A percentile compares a stretch with the other conserved stretches of the same genome.
These are phyloP conservation scores for Watsonalla binaria DNA, from an alignment of 2,888 invertebrate genomes.

Conservation along the genomic window DNA sequence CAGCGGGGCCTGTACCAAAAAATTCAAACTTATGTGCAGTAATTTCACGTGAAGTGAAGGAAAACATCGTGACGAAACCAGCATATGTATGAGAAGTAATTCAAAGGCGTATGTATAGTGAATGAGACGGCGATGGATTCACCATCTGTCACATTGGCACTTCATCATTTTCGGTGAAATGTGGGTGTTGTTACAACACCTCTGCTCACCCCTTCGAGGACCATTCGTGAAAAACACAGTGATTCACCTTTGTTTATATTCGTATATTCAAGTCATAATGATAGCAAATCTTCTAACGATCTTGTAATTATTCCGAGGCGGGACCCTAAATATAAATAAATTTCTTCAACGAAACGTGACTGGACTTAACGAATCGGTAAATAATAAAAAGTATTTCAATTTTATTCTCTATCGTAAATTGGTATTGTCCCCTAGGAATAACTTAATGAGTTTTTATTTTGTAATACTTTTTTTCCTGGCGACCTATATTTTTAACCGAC, in stretches of 20 bases:
- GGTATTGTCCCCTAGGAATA: conserved; percentile 1
- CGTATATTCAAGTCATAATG: conserved; percentile 35
- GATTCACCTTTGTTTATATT: conserved; percentile 4
- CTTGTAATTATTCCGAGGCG: conserved; percentile 36
- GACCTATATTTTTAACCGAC: conserved; percentile 1
- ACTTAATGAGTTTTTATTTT: background rate
- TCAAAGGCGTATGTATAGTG: too few relatives aligned
- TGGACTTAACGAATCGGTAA: conserved; percentile 20
- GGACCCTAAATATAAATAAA: conserved; percentile 38
- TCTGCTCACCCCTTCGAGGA: too few relatives aligned
- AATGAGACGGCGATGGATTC: too few relatives aligned
- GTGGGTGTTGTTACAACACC: too few relatives aligned
- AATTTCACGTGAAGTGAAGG: too few relatives aligned
- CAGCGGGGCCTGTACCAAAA: too few relatives aligned
- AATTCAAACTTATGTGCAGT: too few relatives aligned
- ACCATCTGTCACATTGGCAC: too few relatives aligned
- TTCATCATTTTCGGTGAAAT: too few relatives aligned
- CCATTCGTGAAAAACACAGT: background rate
- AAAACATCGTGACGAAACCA: too few relatives aligned
- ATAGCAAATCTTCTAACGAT: conserved; percentile 36
- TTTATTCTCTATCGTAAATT: conserved; percentile 10
- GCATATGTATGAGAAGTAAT: too few relatives aligned
- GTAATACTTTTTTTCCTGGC: too few relatives aligned
- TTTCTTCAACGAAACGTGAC: conserved; percentile 37
- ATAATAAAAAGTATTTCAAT: conserved; percentile 10